Percentiles rank a stretch among this genome's conserved stretches.
These are phyloP conservation scores for Bungarus multicinctus DNA, from an alignment of 2,113 vertebrate species.

Conservation along the genomic window DNA sequence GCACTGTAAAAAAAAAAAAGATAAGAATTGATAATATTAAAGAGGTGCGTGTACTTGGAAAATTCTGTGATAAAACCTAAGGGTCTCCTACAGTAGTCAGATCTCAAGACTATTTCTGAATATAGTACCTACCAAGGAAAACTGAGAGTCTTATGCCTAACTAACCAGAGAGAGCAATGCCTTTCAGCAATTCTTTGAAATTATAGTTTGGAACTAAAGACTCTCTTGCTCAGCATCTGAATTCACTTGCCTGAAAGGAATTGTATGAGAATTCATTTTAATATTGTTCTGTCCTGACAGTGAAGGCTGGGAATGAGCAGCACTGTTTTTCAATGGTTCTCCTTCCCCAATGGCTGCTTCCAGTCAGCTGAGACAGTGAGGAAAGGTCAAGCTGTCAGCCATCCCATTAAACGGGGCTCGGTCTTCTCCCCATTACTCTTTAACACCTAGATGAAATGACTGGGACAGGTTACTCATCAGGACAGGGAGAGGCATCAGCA, in stretches of 20 bases:
- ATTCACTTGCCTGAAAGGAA: background rate
- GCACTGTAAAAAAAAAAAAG: constrained; percentile 65
- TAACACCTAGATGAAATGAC: background rate
- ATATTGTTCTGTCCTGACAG: background rate
- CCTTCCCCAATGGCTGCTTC: background rate
- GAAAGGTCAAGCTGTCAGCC: background rate
- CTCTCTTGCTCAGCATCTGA: background rate
- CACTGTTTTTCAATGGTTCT: background rate
- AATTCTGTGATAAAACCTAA: background rate
- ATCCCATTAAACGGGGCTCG: background rate
- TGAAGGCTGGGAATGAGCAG: background rate
- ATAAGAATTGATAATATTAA: background rate
- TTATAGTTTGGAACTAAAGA: background rate
- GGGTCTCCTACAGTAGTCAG: background rate
- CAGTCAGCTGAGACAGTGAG: background rate
- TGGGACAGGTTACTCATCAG: background rate
- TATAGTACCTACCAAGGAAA: background rate
- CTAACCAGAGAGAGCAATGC: background rate
- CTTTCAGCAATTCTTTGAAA: background rate
- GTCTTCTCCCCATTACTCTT: background rate
- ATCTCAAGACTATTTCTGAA: background rate
- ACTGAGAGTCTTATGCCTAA: background rate
- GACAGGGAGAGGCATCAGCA: background rate
- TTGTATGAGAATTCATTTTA: background rate
- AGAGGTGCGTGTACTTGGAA: background rate